A percentile compares a stretch with the other conserved stretches of the same genome.
These are phyloP conservation scores for Bolinopsis microptera DNA, from an alignment of 37 sponge, comb jelly and placozoan species.

Conservation along the genomic window DNA sequence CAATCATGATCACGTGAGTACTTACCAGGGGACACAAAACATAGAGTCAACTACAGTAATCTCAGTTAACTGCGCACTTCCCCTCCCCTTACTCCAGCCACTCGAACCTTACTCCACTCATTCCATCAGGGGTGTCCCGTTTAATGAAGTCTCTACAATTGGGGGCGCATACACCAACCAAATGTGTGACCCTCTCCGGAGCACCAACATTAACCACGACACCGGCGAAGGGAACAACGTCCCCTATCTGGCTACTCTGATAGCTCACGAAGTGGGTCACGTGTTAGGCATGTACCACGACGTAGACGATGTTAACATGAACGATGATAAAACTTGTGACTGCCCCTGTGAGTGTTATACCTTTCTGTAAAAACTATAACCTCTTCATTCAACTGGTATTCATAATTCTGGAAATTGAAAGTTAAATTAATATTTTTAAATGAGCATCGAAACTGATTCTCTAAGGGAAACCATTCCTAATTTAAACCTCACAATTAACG, in stretches of 20 bases:
- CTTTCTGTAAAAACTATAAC: background rate
- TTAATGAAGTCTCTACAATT: background rate
- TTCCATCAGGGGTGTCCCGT: background rate
- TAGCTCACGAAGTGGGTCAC: constrained; percentile 58
- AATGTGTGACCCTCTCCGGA: background rate
- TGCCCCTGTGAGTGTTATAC: constrained; percentile 45
- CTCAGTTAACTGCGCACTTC: background rate
- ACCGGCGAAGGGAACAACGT: background rate
- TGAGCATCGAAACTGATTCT: too few species aligned
- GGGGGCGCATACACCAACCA: constrained; percentile 10
- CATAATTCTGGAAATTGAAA: too few species aligned
- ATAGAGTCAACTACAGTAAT: background rate
- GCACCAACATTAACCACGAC: constrained; percentile 22
- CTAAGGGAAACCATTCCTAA: too few species aligned
- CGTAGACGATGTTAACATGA: background rate
- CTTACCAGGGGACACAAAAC: background rate
- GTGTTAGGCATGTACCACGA: constrained; percentile 10
- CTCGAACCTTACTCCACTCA: background rate
- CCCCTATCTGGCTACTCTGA: background rate
- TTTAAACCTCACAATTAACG: too few species aligned
- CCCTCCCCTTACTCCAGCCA: background rate
- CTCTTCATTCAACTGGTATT: too few species aligned
- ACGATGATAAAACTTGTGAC: background rate
- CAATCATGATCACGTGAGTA: constrained; percentile 29
- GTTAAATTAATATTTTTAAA: too few species aligned